Evolutionary conservation across 1,140 invertebrate genomes (phyloP).

Genomic region (Lepidurus apus): DNA sequence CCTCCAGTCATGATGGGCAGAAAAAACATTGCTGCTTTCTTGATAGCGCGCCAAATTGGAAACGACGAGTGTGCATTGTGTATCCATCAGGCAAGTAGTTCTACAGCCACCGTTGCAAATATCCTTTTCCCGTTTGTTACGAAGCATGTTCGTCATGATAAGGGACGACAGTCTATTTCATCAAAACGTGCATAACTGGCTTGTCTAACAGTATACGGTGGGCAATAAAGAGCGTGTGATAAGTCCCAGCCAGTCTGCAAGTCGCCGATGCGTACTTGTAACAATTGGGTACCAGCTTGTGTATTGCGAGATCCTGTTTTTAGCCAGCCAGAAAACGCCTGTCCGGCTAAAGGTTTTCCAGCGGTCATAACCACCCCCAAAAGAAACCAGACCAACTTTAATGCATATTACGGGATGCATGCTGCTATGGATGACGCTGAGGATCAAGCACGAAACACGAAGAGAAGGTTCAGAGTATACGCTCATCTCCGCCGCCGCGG

Average conservation of each 20-base stretch:
- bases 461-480: background rate
- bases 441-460: background rate
- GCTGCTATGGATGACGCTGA: background rate
- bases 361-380: background rate
- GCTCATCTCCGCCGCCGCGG: background rate
- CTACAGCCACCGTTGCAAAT: background rate
- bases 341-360: background rate
- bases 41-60: background rate
- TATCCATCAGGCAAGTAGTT: background rate
- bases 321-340: background rate
- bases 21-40: background rate
- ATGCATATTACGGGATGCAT: background rate
- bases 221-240: background rate
- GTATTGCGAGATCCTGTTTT: background rate
- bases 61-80: background rate
- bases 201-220: background rate
- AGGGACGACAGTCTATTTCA: background rate
- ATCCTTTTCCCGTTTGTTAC: background rate
- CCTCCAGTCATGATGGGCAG: background rate
- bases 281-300: background rate
- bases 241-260: background rate
- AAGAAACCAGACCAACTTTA: background rate
- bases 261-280: background rate
- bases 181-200: constrained; percentile 3
- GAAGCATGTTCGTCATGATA: background rate